Base-by-base conservation (phyloP, 2,113 vertebrate species). In the Antechinus stuartii region DNA sequence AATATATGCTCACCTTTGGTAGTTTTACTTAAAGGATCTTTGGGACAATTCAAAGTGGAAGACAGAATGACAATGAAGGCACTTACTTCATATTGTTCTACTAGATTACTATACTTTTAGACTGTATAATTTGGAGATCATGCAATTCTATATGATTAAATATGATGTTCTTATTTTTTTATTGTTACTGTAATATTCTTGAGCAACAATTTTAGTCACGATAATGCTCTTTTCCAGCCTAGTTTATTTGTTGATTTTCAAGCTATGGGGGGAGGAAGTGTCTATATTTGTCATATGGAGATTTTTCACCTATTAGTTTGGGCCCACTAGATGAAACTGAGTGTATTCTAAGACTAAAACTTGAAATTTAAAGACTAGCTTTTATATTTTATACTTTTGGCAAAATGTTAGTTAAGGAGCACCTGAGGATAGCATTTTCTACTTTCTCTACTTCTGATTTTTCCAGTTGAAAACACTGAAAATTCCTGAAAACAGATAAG, bases 401-500 rank as follows among this genome's bases (percentile, higher is more conserved):
- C n/a, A 84, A 84, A 84, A 84, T 84, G n/a, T 84, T 6, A 84
- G 68, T 84, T 84, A 90, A 90, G 27, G 89, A 47, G 90, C 47
- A 90, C 90, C 49, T 50, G 46, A 52, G 90, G 90, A 90, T 49
- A 90, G 26, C 10, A 52, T 11, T 90, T 90, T 47, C 49, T 90
- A 26, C 12, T 90, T 90, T 90, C 25, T 52, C 26, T 50, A 52
- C 90, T 90, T 90, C 10, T 90, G 25, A 49, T 50, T 90, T 90
- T 90, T 90, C 90, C 90, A 90, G 4, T 50, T 90, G 24, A 26
- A 90, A 90, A 16, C 25, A 6, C 27, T 47, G 90, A 49, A 90
- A 90, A 90, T 52, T 90, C 25, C 49, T 52, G 49, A 90, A 90
- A 90, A 90, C 46, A 90, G 90, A 52, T 90, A 90, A 90, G 90